A percentile compares a stretch with the other conserved stretches of the same genome.
Conservation (phyloP, 2,888 invertebrate genomes). For the Brenthis daphne region DNA sequence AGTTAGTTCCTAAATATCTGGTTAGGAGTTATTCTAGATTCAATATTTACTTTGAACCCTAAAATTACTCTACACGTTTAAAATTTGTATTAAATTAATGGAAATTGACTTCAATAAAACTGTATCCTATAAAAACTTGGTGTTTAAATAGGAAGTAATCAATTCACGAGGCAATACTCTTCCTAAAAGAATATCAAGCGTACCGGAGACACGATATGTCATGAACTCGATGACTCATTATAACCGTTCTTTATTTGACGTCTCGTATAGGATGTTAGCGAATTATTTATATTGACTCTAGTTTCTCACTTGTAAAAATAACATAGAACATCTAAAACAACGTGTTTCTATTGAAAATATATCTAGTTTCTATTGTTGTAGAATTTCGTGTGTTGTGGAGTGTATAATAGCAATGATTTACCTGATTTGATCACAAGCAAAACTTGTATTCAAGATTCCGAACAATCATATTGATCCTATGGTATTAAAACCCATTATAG, state of each 20-base stretch:
- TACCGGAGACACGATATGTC: constrained; percentile 12
- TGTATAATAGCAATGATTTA: background rate
- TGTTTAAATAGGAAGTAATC: constrained; percentile 7
- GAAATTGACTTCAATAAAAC: too few species aligned
- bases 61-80: too few species aligned
- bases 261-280: constrained; percentile 3
- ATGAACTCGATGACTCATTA: constrained; percentile 23
- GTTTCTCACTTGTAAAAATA: background rate
- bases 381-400: background rate
- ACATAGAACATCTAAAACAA: too few species aligned
- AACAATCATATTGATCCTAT: background rate
- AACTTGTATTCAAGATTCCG: constrained; percentile 7
- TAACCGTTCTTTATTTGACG: constrained; percentile 19
- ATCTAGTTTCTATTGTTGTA: too few species aligned
- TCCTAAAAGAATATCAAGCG: constrained; percentile 1
- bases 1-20: too few species aligned
- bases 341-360: too few species aligned
- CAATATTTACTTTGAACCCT: too few species aligned
- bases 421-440: background rate
- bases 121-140: background rate
- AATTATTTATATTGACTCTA: constrained; percentile 13
- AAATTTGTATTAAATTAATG: too few species aligned
- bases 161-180: constrained; percentile 10
- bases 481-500: background rate
- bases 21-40: too few species aligned